Conservation (phyloP, 2,888 invertebrate species). For the Eupithecia exiguata region DNA sequence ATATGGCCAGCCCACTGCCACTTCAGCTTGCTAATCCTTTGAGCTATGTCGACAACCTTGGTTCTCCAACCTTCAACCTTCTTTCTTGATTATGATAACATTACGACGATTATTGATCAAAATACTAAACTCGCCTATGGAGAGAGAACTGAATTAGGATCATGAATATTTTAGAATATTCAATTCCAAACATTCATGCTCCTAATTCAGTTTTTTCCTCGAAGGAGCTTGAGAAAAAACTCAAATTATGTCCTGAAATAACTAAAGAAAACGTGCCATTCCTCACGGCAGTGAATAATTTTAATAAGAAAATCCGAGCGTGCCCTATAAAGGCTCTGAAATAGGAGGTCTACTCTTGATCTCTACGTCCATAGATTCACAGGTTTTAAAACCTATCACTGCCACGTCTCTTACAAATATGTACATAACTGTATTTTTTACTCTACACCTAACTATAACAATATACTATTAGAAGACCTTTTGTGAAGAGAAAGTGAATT, state of each 20-base stretch:
- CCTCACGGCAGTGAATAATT: constrained; percentile 60
- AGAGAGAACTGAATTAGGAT: neutral
- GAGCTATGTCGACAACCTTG: too few species aligned
- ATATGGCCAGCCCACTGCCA: too few species aligned
- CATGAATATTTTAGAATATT: neutral
- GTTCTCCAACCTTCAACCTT: too few species aligned
- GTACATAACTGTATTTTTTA: too few species aligned
- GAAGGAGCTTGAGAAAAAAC: neutral
- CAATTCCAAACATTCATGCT: neutral
- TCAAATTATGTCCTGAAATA: constrained; percentile 26
- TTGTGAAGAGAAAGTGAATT: too few species aligned
- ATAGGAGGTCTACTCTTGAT: neutral
- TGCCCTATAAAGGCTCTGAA: constrained; percentile 53
- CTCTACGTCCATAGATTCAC: neutral
- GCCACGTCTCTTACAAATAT: neutral
- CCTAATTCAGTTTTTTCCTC: neutral
- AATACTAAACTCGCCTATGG: too few species aligned
- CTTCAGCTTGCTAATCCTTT: too few species aligned
- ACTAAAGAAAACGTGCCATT: constrained; percentile 43
- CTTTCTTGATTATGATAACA: too few species aligned
- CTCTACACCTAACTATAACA: too few species aligned
- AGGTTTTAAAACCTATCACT: neutral
- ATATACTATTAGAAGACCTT: too few species aligned
- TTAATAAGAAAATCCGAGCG: constrained; percentile 59
- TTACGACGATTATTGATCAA: too few species aligned